Evolutionary conservation across 2,113 vertebrate genomes (phyloP).

Genomic region (Vimba vimba): DNA sequence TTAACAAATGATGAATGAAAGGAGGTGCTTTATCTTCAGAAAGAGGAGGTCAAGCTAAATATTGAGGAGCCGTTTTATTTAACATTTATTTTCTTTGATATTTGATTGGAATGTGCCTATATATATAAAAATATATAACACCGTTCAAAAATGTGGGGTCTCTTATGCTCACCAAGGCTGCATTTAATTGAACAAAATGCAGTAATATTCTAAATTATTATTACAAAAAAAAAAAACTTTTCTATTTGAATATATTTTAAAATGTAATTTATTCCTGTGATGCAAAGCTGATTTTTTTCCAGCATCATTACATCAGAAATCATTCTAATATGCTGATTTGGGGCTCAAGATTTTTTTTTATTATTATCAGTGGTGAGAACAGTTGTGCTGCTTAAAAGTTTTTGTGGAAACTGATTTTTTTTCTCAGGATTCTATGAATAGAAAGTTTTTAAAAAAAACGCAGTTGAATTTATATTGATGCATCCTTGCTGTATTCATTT

Average conservation of each 20-base stretch:
- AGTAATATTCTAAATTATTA: neutral
- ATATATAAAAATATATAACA: too few relatives aligned
- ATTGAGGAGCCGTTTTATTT: neutral
- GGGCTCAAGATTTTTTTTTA: too few relatives aligned
- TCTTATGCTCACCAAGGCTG: neutral
- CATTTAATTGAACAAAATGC: neutral
- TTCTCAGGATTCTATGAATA: neutral
- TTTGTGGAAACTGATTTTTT: neutral
- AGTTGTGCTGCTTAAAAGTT: neutral
- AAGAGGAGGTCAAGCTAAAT: too few relatives aligned
- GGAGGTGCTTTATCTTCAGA: neutral
- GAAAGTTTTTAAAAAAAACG: neutral
- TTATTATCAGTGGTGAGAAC: neutral
- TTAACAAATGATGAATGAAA: neutral
- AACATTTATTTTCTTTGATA: neutral
- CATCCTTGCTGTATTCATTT: too few relatives aligned
- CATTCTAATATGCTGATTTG: neutral
- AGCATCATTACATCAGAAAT: neutral
- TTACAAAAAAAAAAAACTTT: neutral
- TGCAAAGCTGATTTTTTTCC: neutral
- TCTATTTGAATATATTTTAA: neutral
- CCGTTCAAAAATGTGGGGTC: too few relatives aligned
- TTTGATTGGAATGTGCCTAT: too few relatives aligned
- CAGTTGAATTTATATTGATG: too few relatives aligned
- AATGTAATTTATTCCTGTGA: neutral